Conservation (phyloP, 1,140 invertebrate genomes). For the Pseudomyrmex dendroicus region DNA sequence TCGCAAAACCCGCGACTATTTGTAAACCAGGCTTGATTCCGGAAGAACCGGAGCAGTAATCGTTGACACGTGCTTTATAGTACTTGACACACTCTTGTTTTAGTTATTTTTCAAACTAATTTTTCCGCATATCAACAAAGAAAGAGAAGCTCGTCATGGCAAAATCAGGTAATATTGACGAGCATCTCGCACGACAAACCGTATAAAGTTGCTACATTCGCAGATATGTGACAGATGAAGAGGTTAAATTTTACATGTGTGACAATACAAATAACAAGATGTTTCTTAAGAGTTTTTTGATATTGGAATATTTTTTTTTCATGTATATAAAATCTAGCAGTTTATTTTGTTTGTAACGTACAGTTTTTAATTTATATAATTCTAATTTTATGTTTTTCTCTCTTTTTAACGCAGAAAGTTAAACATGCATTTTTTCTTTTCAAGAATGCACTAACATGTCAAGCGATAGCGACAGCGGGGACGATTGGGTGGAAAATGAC, state of each 20-base stretch:
- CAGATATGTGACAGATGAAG: not conserved
- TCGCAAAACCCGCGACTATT: no score
- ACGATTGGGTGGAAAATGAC: conserved; percentile 85
- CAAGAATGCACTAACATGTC: conserved; percentile 57
- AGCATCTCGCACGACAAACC: not conserved
- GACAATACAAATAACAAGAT: not conserved
- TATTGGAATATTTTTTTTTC: not conserved
- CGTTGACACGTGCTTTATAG: conserved; percentile 34
- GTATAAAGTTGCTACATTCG: not conserved
- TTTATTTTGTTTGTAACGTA: not conserved
- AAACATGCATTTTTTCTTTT: not conserved
- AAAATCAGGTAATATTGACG: conserved; percentile 47
- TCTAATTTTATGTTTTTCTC: not conserved
- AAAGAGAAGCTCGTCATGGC: conserved; percentile 9
- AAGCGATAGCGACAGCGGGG: conserved; percentile 83
- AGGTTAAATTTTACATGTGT: not conserved
- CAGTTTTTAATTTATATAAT: not conserved
- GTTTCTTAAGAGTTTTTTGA: not conserved
- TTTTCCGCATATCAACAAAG: not conserved
- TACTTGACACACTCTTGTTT: not conserved
- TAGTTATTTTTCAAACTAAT: not conserved
- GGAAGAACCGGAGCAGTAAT: not conserved
- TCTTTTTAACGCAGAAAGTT: not conserved
- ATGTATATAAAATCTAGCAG: not conserved
- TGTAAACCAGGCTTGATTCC: no score